Evolutionary conservation across 2,888 invertebrate genomes (phyloP), one percentile per base, ranked within the genome.

Genomic region (Octodonta nipae): DNA sequence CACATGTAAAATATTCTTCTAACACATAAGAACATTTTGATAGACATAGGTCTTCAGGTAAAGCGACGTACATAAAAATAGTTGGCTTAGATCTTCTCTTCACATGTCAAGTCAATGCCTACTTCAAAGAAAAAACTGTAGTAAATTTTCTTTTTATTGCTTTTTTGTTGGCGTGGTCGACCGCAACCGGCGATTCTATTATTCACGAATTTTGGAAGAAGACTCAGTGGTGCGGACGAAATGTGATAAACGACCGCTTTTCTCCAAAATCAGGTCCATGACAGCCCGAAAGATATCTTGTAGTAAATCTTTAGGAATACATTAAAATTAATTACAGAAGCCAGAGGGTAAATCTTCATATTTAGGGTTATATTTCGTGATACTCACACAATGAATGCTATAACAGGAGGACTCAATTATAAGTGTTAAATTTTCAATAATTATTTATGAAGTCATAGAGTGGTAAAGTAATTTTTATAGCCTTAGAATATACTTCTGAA

Each of bases 111-210:
- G 49, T 48, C 46, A 43, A 44, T 47, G 51, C 47, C 54, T 49
- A 51, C 48, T 53, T 52, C 54, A 50, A 42, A 49, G 49, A 50
- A 51, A 47, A 49, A 54, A 51, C 48, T 52, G 54, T 51, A 54
- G 56, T 58, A 57, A 56, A 58, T 57, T 55, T 51, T 45, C 48
- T 44, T 54, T 54, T 55, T 55, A 53, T 55, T 50, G 46, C 44
- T 46, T 51, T 54, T 46, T 51, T 55, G 50, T 54, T 48, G 44
- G 45, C 45, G 45, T 45, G 47, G 38, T 47, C 44, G 41, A 49
- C 51, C 50, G 47, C 50, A 49, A 48, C 47, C 48, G 47, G 33
- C 37, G 33, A 41, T 37, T 50, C 56, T 51, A 55, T 56, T 57
- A 56, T 57, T 55, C 54, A 53, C 52, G 46, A 55, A 54, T 55